A percentile compares a stretch with the other conserved stretches of the same genome.
Evolutionary conservation across 1,140 invertebrate species (phyloP).

Genomic region (Grapholita molesta): DNA sequence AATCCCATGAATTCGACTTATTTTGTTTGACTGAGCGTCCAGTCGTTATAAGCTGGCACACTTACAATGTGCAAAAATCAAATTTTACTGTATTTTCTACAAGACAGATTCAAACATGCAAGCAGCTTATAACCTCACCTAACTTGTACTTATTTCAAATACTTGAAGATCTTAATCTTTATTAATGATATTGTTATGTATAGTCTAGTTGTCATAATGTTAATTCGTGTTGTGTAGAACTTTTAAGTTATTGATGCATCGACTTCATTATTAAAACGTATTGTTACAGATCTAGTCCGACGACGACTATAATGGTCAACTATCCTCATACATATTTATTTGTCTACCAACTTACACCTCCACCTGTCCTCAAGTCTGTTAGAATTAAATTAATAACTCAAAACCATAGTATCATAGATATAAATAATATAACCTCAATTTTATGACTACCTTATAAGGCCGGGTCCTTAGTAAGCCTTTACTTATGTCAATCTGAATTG

Average conservation of each 20-base stretch:
- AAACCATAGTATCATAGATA: background rate
- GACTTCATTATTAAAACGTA: background rate
- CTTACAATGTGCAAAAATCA: too few relatives aligned
- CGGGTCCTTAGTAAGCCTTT: constrained; percentile 30
- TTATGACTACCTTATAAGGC: constrained; percentile 47
- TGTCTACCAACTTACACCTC: background rate
- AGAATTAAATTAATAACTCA: constrained; percentile 2
- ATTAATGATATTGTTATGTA: too few relatives aligned
- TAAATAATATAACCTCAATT: constrained; percentile 42
- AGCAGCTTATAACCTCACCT: too few relatives aligned
- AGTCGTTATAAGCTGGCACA: too few relatives aligned
- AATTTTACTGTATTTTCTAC: too few relatives aligned
- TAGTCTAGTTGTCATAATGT: too few relatives aligned
- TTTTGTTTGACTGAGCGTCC: too few relatives aligned
- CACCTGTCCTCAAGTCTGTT: background rate
- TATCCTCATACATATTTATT: background rate
- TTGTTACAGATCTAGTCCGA: background rate
- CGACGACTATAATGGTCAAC: background rate
- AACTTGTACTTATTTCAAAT: too few relatives aligned
- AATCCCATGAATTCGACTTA: too few relatives aligned
- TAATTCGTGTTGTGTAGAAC: too few relatives aligned
- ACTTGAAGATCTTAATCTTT: too few relatives aligned
- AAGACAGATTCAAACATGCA: too few relatives aligned
- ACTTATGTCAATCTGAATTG: constrained; percentile 10
- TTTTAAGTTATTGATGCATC: background rate